Evolutionary conservation across 2,797 vertebrate species (phyloP).

Genomic region (Dendrocincla tyrannina): DNA sequence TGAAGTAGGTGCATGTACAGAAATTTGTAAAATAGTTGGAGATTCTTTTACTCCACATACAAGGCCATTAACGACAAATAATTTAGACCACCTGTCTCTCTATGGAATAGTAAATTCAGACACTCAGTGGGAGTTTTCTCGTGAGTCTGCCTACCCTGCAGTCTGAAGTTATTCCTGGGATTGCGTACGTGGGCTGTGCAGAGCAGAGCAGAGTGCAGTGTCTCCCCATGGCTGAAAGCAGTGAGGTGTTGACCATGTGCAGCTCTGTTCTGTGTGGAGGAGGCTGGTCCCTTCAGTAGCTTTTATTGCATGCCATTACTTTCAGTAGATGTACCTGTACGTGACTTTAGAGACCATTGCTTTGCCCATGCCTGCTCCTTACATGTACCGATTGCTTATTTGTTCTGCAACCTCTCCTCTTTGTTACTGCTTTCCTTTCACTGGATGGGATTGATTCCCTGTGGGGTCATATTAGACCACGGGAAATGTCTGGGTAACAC

Average conservation of each 20-base stretch:
- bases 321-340: neutral
- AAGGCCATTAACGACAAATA: neutral
- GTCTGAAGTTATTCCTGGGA: neutral
- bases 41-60: neutral
- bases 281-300: neutral
- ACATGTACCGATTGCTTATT: conserved; percentile 71
- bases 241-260: neutral
- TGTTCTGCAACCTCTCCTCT: conserved; percentile 81
- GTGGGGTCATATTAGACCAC: conserved; percentile 88
- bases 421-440: conserved; percentile 80
- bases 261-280: neutral
- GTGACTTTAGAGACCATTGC: conserved; percentile 60
- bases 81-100: neutral
- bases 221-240: neutral
- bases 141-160: neutral
- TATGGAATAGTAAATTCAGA: neutral
- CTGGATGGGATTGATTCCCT: conserved; percentile 77
- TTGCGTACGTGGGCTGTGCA: fast-evolving
- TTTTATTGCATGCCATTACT: conserved; percentile 23
- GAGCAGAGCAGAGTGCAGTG: neutral
- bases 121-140: neutral
- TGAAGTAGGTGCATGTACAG: neutral
- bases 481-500: conserved; percentile 99
- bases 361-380: conserved; percentile 67
- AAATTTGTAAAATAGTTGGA: neutral